phyloP scores from a whole-genome alignment of 2,113 vertebrate species.

The Erinaceus europaeus region DNA sequence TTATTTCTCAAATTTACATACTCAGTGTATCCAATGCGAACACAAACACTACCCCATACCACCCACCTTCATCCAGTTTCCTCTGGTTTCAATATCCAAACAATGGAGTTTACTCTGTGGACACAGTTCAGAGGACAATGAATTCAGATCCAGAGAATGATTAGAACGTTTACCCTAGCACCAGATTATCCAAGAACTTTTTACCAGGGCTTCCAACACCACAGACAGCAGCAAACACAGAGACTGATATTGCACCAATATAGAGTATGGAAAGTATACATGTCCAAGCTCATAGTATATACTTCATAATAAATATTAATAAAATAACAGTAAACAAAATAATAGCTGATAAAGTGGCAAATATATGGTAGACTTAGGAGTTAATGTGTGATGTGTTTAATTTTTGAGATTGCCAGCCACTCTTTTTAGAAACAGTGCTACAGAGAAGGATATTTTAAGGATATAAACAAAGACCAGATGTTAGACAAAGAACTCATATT shows the following conservation, averaged over 20 bases:
- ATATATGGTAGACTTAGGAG: background rate
- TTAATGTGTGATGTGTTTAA: background rate
- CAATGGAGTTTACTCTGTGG: background rate
- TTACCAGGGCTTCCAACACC: background rate
- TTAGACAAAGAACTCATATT: background rate
- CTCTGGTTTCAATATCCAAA: background rate
- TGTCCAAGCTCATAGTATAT: background rate
- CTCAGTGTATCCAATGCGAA: background rate
- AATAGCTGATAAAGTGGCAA: background rate
- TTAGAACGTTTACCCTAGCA: background rate
- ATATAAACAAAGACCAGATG: background rate
- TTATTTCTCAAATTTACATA: background rate
- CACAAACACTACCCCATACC: background rate
- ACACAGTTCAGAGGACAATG: background rate
- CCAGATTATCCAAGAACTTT: background rate
- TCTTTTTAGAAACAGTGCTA: background rate
- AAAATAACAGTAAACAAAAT: background rate
- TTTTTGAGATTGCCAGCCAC: background rate
- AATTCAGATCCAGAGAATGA: background rate
- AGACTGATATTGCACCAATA: accelerated
- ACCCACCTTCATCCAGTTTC: background rate
- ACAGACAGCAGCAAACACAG: background rate
- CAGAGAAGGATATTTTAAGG: background rate
- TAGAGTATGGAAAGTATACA: background rate
- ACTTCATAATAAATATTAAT: background rate